Conservation (phyloP, 2,888 invertebrate species). For the Dinocampus coccinellae region DNA sequence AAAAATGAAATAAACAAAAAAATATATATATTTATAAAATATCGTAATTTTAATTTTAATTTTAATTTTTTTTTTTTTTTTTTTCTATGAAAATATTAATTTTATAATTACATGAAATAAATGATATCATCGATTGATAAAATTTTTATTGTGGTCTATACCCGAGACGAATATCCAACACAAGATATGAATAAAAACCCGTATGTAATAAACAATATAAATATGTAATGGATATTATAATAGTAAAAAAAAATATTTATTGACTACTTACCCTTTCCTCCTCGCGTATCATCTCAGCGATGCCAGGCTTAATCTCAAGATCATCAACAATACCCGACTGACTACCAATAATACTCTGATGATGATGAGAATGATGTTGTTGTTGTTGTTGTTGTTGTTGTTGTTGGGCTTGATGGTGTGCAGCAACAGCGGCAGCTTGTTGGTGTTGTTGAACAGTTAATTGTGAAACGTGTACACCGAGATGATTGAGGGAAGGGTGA, state of each 20-base stretch:
- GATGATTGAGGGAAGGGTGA: constrained; percentile 62
- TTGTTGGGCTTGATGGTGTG: constrained; percentile 49
- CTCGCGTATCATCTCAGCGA: constrained; percentile 96
- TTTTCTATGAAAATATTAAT: neutral
- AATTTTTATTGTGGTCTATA: no score
- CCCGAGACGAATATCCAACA: no score
- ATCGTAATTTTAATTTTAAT: no score
- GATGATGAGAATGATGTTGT: constrained; percentile 51
- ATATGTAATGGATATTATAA: neutral
- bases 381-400: constrained; percentile 46
- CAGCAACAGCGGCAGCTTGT: constrained; percentile 33
- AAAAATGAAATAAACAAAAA: no score
- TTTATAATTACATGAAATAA: no score
- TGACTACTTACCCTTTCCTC: constrained; percentile 97
- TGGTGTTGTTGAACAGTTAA: constrained; percentile 56
- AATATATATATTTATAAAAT: no score
- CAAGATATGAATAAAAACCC: no score
- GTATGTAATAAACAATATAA: no score
- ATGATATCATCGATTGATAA: no score
- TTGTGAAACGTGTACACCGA: constrained; percentile 60
- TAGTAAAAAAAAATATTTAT: neutral
- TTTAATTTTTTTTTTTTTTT: no score
- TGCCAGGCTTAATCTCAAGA: constrained; percentile 93
- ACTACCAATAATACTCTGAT: constrained; percentile 48
- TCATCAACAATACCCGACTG: constrained; percentile 74